Base-by-base conservation (phyloP, 2,797 vertebrate genomes). In the Sarcoramphus papa region DNA sequence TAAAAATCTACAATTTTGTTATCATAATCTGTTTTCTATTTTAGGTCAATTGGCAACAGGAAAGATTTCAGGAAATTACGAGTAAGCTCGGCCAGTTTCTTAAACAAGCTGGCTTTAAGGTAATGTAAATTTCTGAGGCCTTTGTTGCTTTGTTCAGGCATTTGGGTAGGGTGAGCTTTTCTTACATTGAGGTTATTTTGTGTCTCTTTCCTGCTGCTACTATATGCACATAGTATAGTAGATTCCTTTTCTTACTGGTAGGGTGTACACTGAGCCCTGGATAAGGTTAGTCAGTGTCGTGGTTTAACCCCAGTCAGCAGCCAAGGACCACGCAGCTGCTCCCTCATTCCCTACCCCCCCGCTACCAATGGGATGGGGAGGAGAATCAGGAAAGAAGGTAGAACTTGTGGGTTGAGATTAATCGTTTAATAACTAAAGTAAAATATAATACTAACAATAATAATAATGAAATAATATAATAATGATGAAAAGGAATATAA, bases 31-130 rank as follows among this genome's bases (percentile, higher is more conserved):
- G 21, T 97, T 45, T 74, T 97, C 94, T 96, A 19, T 95, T 97
- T 97, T 98, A 99, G 99, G 99, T 99, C 80, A 99, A 98, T 97
- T 99, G 99, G 99, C 99, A 99, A 94, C 98, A 99, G 96, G 99
- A 99, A 82, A 98, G 99, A 84, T 99, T 99, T 98, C 97, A 98
- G 95, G 99, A 99, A 96, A 98, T 99, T 87, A 97, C 97, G 21
- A 98, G 97, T 86, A 99, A 99, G 97, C 99, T 99, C 7, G 98
- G 99, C 12, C 99, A 99, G 45, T 99, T 99, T 97, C 98, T 99
- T 94, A 99, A 99, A 94, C 99, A 99, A 98, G 99, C 99, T 80
- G 99, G 99, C 92, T 99, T 99, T 98, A 99, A 99, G 99, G 99
- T 99, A 98, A 97, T 95, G 19, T 85, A 57, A 45, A 75, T 96